A percentile compares a stretch with the other conserved stretches of the same genome.
These are phyloP conservation scores for Patiria miniata DNA, from an alignment of 35 echinoderm and acorn worm genomes.

Conservation along the genomic window DNA sequence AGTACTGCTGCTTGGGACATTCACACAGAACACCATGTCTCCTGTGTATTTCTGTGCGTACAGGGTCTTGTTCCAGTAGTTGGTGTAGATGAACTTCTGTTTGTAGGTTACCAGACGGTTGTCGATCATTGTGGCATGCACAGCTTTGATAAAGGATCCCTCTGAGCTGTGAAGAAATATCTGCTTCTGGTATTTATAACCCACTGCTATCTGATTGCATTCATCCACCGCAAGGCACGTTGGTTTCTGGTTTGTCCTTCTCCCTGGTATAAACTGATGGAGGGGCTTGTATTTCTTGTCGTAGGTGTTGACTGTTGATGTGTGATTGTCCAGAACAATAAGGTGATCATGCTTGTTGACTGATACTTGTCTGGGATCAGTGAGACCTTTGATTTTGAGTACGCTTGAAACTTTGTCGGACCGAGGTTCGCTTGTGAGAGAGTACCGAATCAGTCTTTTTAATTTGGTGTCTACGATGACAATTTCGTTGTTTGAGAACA, in stretches of 20 bases:
- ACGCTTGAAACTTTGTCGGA: not conserved
- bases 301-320: not conserved
- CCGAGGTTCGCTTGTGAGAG: not conserved
- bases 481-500: not conserved
- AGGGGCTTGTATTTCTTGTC: not conserved
- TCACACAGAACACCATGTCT: too few species aligned
- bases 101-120: not conserved
- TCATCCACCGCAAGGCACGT: not conserved
- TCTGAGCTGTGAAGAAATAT: not conserved
- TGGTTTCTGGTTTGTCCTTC: not conserved
- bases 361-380: not conserved
- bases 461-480: not conserved
- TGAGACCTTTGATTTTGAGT: not conserved
- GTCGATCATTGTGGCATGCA: not conserved
- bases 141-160: not conserved
- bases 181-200: not conserved
- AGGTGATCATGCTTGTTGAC: not conserved
- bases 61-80: too few species aligned
- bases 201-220: not conserved
- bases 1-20: too few species aligned
- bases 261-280: not conserved
- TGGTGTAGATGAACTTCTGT: not conserved
- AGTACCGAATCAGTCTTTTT: not conserved
- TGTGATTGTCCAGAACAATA: not conserved
- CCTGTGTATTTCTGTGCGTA: too few species aligned